phyloP scores from a whole-genome alignment of 2,888 invertebrate genomes.

The Geotrupes spiniger region DNA sequence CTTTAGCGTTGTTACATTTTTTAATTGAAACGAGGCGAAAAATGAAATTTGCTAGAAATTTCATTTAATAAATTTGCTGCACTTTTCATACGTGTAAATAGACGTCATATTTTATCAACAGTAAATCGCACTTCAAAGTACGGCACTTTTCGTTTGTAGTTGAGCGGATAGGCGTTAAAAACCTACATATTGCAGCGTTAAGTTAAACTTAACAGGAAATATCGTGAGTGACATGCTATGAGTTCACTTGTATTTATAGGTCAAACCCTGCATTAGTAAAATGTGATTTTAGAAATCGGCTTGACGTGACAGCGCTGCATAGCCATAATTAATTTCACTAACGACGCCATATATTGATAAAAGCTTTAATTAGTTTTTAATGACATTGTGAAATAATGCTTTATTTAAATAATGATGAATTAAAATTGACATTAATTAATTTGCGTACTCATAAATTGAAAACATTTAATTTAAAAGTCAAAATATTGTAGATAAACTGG shows the following conservation, averaged over 20 bases:
- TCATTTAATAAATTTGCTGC: no score
- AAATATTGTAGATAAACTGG: no score
- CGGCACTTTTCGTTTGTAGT: slow-evolving; percentile 1
- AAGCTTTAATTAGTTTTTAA: slow-evolving; percentile 1
- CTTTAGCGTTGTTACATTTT: no score
- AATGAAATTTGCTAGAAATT: no score
- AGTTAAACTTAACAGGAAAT: slow-evolving; percentile 7
- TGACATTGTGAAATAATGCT: background rate
- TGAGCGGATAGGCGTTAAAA: slow-evolving; percentile 7
- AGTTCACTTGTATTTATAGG: slow-evolving; percentile 11
- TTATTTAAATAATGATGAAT: no score
- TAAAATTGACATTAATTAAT: no score
- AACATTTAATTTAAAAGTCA: no score
- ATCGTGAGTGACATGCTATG: slow-evolving; percentile 9
- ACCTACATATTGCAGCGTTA: slow-evolving; percentile 4
- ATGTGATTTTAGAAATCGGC: slow-evolving; percentile 3
- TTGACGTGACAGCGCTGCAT: slow-evolving; percentile 5
- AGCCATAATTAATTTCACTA: slow-evolving; percentile 4
- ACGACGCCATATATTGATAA: background rate
- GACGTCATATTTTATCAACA: slow-evolving; percentile 8
- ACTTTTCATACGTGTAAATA: background rate
- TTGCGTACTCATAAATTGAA: no score
- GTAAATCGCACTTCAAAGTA: slow-evolving; percentile 9
- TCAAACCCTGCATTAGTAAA: slow-evolving; percentile 8
- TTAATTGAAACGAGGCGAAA: no score